A percentile compares a stretch with the other conserved stretches of the same genome.
These are phyloP conservation scores for Dicycla oo DNA, from an alignment of 2,888 invertebrate species.

Conservation along the genomic window DNA sequence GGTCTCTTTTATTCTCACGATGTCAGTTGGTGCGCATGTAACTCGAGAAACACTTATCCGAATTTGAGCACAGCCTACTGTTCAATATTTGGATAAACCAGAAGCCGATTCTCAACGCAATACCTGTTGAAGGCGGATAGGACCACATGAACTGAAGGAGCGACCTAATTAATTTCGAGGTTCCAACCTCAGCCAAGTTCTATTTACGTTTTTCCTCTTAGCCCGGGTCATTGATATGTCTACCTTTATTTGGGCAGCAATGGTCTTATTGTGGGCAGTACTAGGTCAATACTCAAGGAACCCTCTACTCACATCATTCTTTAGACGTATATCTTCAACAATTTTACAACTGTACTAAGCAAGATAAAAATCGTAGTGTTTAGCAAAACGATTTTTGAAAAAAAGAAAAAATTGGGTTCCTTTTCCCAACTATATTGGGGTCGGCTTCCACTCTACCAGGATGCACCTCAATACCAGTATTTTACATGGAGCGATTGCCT, in stretches of 20 bases:
- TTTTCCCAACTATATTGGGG: too few relatives aligned
- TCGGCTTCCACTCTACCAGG: too few relatives aligned
- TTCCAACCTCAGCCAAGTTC: background rate
- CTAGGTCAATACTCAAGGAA: constrained; percentile 14
- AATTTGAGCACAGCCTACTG: background rate
- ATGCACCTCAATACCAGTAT: too few relatives aligned
- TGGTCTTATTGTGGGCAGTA: constrained; percentile 5
- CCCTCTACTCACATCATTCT: background rate
- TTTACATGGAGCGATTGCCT: background rate
- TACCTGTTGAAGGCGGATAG: background rate
- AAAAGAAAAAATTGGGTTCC: too few relatives aligned
- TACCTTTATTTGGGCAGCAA: background rate
- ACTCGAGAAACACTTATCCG: background rate
- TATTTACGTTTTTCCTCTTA: constrained; percentile 16
- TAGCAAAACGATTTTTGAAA: too few relatives aligned
- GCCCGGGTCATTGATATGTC: background rate
- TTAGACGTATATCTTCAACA: background rate
- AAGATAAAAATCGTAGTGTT: too few relatives aligned
- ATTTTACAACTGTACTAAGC: too few relatives aligned
- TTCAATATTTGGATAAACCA: background rate
- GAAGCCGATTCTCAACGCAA: background rate
- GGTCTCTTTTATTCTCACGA: too few relatives aligned
- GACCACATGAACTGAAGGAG: background rate
- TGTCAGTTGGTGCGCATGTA: too few relatives aligned
- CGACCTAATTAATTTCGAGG: background rate